A percentile compares a stretch with the other conserved stretches of the same genome.
phyloP scores from a whole-genome alignment of 2,888 invertebrate species.

The Ischnus inquisitorius region DNA sequence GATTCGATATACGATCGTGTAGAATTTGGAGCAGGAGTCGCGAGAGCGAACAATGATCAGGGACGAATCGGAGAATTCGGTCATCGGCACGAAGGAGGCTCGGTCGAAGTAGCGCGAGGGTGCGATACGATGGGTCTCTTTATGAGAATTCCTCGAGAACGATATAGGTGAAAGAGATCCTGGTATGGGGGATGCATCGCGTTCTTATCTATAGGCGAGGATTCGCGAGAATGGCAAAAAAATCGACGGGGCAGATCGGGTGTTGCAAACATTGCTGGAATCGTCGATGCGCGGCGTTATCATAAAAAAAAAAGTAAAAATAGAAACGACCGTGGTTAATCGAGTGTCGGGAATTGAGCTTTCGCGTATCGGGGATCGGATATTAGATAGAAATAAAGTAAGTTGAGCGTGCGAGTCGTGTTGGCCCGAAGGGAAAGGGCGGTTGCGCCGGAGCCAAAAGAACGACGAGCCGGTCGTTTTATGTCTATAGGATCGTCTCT shows the following conservation, averaged over 20 bases:
- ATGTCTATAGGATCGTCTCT: background rate
- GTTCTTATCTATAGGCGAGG: background rate
- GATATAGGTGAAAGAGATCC: conserved; percentile 25
- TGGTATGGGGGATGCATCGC: background rate
- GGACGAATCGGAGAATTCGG: background rate
- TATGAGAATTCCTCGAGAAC: conserved; percentile 56
- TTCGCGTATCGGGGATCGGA: background rate
- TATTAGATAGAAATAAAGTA: background rate
- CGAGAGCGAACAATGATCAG: background rate
- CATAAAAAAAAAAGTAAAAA: too few species aligned
- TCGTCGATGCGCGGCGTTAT: background rate
- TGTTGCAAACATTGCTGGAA: conserved; percentile 18
- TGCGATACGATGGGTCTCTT: conserved; percentile 30
- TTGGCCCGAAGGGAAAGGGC: background rate
- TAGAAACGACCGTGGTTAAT: background rate
- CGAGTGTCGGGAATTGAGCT: background rate
- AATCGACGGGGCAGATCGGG: background rate
- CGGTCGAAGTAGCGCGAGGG: conserved; percentile 1
- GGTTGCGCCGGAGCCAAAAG: conserved; percentile 28
- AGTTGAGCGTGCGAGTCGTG: background rate
- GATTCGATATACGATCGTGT: background rate
- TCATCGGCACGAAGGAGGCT: conserved; percentile 3
- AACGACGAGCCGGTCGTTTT: background rate
- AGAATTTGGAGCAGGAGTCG: background rate
- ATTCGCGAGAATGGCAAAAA: background rate